These are phyloP conservation scores for Nudaria mundana DNA, from an alignment of 2,888 invertebrate genomes.

Conservation along the genomic window DNA sequence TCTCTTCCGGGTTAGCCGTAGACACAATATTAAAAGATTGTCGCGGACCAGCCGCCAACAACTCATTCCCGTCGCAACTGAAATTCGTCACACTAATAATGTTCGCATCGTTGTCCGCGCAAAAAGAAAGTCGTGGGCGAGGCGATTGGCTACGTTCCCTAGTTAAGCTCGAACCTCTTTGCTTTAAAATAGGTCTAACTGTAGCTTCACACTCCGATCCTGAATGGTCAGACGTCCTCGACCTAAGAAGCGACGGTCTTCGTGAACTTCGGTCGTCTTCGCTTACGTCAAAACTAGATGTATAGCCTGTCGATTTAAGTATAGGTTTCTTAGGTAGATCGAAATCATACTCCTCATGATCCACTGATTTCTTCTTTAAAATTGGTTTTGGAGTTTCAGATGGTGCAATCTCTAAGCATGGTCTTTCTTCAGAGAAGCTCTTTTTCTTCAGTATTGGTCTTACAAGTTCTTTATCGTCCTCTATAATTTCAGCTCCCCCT, in stretches of 20 bases:
- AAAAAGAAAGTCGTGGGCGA: constrained; percentile 84
- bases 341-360: constrained; percentile 87
- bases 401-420: constrained; percentile 70
- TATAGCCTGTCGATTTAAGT: constrained; percentile 84
- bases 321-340: constrained; percentile 88
- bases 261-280: constrained; percentile 79
- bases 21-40: constrained; percentile 62
- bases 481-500: constrained; percentile 79
- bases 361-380: constrained; percentile 92
- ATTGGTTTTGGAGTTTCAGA: constrained; percentile 86
- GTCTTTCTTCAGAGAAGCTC: constrained; percentile 85
- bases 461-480: constrained; percentile 82
- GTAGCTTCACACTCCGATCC: constrained; percentile 80
- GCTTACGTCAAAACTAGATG: constrained; percentile 79
- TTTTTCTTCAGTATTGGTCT: constrained; percentile 93
- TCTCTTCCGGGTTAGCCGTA: constrained; percentile 60
- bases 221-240: constrained; percentile 77
- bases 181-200: constrained; percentile 84
- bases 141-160: constrained; percentile 83
- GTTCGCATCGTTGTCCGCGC: constrained; percentile 76
- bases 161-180: constrained; percentile 81
- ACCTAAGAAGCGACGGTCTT: constrained; percentile 79
- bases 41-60: constrained; percentile 74
- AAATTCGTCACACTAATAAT: constrained; percentile 68
- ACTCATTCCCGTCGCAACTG: constrained; percentile 71